Evolutionary conservation across 2,888 invertebrate species (phyloP).

Genomic region (Agapostemon virescens): DNA sequence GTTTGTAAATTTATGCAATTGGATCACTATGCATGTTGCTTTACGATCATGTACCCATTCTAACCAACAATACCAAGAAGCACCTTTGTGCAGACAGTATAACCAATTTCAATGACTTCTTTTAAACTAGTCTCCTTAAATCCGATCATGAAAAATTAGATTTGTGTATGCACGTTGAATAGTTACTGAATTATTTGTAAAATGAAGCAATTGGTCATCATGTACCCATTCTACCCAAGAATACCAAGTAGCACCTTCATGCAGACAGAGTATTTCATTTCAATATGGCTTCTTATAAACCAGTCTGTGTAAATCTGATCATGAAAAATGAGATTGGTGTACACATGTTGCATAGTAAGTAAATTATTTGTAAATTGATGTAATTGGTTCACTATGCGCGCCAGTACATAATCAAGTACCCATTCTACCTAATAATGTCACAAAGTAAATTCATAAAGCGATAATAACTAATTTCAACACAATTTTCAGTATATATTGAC

Average conservation of each 20-base stretch:
- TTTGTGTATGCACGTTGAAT: too few species aligned
- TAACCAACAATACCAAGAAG: neutral
- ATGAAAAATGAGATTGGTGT: neutral
- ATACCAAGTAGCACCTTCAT: neutral
- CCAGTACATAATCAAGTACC: neutral
- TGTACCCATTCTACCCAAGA: too few species aligned
- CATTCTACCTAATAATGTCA: neutral
- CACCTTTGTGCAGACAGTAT: too few species aligned
- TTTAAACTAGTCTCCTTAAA: too few species aligned
- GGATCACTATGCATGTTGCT: neutral
- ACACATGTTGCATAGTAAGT: neutral
- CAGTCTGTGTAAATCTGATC: neutral
- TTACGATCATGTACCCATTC: neutral
- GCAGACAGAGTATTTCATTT: neutral
- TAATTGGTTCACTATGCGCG: neutral
- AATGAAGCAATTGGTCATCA: too few species aligned
- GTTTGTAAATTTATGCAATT: neutral
- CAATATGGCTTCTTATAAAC: neutral
- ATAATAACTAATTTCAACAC: neutral
- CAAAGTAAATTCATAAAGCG: neutral
- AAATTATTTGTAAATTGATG: neutral
- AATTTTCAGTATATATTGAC: neutral
- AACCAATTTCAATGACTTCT: too few species aligned
- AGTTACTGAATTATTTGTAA: too few species aligned
- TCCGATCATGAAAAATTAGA: too few species aligned